phyloP scores from a whole-genome alignment of 2,797 vertebrate species.

The Caiman crocodilus region DNA sequence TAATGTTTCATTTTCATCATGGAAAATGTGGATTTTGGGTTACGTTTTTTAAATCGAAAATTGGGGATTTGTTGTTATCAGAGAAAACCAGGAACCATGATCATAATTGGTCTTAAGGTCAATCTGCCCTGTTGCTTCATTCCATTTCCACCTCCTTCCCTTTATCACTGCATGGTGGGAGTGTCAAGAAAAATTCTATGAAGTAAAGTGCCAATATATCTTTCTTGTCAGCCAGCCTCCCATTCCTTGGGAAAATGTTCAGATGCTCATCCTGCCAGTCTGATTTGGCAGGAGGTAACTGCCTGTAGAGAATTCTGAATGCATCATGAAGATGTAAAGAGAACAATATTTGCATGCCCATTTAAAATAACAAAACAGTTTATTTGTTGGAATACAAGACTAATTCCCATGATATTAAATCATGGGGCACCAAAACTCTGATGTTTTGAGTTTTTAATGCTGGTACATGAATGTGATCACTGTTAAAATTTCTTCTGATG shows the following conservation, averaged over 20 bases:
- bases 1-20: too few relatives aligned
- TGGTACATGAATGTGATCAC: neutral
- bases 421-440: neutral
- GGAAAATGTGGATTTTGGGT: too few relatives aligned
- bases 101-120: neutral
- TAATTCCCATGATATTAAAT: neutral
- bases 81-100: too few relatives aligned
- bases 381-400: neutral
- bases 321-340: neutral
- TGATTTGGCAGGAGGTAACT: neutral
- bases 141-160: neutral
- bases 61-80: too few relatives aligned
- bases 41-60: too few relatives aligned
- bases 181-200: neutral
- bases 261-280: neutral
- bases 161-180: neutral
- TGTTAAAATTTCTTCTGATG: neutral
- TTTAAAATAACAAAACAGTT: neutral
- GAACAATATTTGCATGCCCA: neutral
- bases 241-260: neutral
- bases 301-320: neutral
- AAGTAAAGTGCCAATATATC: rapidly evolving
- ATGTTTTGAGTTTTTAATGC: neutral
- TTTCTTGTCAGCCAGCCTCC: neutral
- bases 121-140: neutral